Evolutionary conservation across 1,140 invertebrate species (phyloP).

Genomic region (Brachystomella parvula): DNA sequence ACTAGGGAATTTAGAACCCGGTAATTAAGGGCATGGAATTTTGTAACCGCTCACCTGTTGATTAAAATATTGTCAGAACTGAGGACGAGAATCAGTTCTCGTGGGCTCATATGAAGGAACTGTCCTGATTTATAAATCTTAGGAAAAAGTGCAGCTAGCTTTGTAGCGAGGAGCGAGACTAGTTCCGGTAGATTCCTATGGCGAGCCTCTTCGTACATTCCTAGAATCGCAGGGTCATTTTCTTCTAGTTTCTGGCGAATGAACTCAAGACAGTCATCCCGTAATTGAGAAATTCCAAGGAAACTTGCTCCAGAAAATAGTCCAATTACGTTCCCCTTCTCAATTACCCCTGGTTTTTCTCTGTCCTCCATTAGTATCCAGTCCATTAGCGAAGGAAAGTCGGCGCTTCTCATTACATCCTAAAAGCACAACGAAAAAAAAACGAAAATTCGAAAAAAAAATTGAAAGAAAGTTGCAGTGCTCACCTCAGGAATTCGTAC

Average conservation of each 20-base stretch:
- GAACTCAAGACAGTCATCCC: slow-evolving; percentile 17
- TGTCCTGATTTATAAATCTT: slow-evolving; percentile 24
- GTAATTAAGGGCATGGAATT: neutral
- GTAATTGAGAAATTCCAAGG: slow-evolving; percentile 20
- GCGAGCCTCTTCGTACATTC: slow-evolving; percentile 24
- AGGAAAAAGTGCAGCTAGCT: slow-evolving; percentile 21
- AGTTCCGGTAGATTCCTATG: slow-evolving; percentile 17
- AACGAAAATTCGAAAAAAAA: neutral
- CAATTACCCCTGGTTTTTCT: slow-evolving; percentile 11
- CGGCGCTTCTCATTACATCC: neutral
- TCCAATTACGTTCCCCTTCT: slow-evolving; percentile 16
- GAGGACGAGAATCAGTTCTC: slow-evolving; percentile 16
- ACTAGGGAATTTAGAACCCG: slow-evolving; percentile 42
- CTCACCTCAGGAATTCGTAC: slow-evolving; percentile 13
- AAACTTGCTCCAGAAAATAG: slow-evolving; percentile 19
- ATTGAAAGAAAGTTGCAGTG: neutral
- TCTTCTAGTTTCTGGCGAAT: slow-evolving; percentile 19
- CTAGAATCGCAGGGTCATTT: slow-evolving; percentile 20
- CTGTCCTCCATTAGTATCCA: slow-evolving; percentile 25
- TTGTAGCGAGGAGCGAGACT: slow-evolving; percentile 10
- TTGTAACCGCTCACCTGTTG: slow-evolving; percentile 15
- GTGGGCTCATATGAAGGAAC: slow-evolving; percentile 22
- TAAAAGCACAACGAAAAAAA: slow-evolving; percentile 4
- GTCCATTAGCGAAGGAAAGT: slow-evolving; percentile 26
- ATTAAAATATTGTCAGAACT: slow-evolving; percentile 19